phyloP scores from a whole-genome alignment of 30 jellyfish, hydroid and myxozoan species.

The Aurelia sp. region DNA sequence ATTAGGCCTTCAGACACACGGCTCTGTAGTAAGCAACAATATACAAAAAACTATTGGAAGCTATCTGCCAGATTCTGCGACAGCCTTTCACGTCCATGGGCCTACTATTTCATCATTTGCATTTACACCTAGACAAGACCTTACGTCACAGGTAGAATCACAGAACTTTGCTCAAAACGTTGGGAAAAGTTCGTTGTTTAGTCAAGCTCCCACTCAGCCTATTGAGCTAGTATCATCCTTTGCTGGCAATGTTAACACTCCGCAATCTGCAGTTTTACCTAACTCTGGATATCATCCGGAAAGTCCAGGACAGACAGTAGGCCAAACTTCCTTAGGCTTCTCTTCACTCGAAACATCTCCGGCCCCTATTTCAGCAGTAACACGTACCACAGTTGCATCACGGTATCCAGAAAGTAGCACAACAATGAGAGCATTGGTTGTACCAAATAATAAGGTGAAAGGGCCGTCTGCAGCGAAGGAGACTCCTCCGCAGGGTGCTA shows the following conservation, averaged over 20 bases:
- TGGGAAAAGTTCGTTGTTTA: not conserved
- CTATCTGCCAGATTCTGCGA: not conserved
- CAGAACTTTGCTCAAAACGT: not conserved
- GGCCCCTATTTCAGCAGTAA: not conserved
- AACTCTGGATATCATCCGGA: too few relatives aligned
- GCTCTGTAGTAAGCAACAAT: not conserved
- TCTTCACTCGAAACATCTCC: not conserved
- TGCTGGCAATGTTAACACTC: too few relatives aligned
- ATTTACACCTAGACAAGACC: not conserved
- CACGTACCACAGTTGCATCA: slow-evolving; percentile 22
- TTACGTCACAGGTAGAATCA: not conserved
- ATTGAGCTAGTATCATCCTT: not conserved
- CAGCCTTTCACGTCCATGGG: not conserved
- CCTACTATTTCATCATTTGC: not conserved
- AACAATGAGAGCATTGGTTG: not conserved
- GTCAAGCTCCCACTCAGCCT: not conserved
- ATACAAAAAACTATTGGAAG: not conserved
- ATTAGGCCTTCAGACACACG: not conserved
- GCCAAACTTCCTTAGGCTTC: not conserved
- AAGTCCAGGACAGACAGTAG: not conserved
- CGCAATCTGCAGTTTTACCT: too few relatives aligned
- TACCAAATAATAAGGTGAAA: not conserved
- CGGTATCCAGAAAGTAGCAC: not conserved
- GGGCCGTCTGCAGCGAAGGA: slow-evolving; percentile 41
- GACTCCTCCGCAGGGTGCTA: not conserved